Evolutionary conservation across 2,113 vertebrate species (phyloP).

Genomic region (Eira barbara): DNA sequence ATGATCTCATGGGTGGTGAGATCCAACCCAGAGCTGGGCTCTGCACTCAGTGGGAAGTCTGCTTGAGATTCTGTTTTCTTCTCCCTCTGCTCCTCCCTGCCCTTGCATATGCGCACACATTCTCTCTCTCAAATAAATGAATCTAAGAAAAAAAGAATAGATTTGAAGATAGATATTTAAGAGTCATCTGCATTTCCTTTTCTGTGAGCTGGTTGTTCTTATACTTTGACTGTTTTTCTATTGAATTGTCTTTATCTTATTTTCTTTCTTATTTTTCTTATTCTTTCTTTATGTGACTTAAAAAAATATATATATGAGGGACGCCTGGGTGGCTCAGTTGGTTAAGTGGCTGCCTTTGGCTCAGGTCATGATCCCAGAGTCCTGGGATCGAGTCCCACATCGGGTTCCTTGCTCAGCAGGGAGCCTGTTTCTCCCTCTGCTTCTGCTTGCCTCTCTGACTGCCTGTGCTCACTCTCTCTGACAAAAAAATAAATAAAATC

Average conservation of each 20-base stretch:
- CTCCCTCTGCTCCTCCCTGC: background rate
- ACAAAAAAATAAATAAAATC: too few species aligned
- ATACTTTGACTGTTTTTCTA: background rate
- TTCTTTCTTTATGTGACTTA: background rate
- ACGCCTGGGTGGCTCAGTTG: too few species aligned
- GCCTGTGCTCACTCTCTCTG: too few species aligned
- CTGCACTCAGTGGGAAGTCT: background rate
- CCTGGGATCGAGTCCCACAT: too few species aligned
- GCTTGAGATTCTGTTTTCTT: background rate
- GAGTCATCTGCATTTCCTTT: background rate
- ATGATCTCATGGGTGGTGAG: background rate
- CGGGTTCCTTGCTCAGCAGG: too few species aligned
- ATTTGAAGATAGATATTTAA: background rate
- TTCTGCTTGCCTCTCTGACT: too few species aligned
- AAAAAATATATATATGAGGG: background rate
- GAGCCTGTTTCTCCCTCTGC: too few species aligned
- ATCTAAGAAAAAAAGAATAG: background rate
- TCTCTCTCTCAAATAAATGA: background rate
- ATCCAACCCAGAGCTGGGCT: background rate
- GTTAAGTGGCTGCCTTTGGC: too few species aligned
- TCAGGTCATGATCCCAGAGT: too few species aligned
- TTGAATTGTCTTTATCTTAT: background rate
- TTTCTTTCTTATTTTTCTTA: background rate
- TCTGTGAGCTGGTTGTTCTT: background rate
- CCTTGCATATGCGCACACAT: background rate